Base-by-base conservation (phyloP, 2,888 invertebrate genomes). In the Lordiphosa fenestrarum region DNA sequence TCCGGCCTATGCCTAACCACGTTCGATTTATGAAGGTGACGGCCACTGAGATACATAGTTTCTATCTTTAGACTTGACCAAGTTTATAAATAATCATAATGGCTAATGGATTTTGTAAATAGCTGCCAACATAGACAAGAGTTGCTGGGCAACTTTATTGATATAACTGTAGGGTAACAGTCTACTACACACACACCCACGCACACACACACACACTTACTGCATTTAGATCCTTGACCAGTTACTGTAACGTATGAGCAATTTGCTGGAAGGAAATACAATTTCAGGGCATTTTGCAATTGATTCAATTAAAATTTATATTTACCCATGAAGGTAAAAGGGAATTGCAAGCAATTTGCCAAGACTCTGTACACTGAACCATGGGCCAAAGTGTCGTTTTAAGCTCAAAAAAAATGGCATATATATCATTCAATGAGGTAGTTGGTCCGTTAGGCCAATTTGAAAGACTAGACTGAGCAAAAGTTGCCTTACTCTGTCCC, bases 71-170 rank as follows among this genome's bases (percentile, higher is more conserved):
- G 21, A 56, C 39, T 61, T 48, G 37, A 33, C 56, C 56, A 50
- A 50, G 46, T 41, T 50, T 38, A 42, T 54, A 58, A 59, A 51
- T 73, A 81, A 66, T 64, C 53, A 40, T 58, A 48, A 59, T 66
- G 56, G 58, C 66, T 53, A 66, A 74, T 71, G 60, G 76, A 55
- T 62, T 72, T 69, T 37, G 58, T 52, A 50, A 58, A 62, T 81
- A 53, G 30, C 30, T 53, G 71, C 55, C 21, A 39, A 46, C 42
- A 35, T 55, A 56, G 30, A 30, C 30, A 30, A 30, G 30, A 30
- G 10, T 30, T 30, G 30, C 30, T 30, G 30, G 10, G 30, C 10
- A 9, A 30, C 30, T 30, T 30, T 30, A 30, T 30, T 30, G 30
- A 30, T 3, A 30, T 9, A 30, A 30, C 30, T 30, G 30, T 30